Conservation (phyloP, 2,797 vertebrate species). For the Chelonia mydas region DNA sequence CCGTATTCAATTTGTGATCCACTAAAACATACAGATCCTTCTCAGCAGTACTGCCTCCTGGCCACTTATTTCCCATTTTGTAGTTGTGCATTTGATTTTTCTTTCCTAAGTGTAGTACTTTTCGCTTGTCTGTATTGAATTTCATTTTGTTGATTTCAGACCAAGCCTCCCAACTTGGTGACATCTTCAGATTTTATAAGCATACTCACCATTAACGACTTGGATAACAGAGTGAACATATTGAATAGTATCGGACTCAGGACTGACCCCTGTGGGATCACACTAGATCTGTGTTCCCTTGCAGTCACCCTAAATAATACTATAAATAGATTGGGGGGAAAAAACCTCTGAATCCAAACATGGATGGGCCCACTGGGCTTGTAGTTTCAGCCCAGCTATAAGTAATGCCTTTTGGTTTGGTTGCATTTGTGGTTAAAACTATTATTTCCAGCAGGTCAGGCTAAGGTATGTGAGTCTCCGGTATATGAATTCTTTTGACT, state of each 20-base stretch:
- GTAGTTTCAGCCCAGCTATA: not conserved
- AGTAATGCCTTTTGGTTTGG: not conserved
- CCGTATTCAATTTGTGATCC: too few relatives aligned
- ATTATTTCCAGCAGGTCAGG: not conserved
- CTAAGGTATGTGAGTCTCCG: not conserved
- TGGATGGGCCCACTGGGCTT: not conserved
- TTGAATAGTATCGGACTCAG: not conserved
- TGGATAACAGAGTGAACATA: not conserved
- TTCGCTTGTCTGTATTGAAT: not conserved
- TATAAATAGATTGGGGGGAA: not conserved
- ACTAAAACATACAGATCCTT: too few relatives aligned
- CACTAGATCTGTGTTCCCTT: not conserved
- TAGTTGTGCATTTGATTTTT: not conserved
- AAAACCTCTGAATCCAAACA: not conserved
- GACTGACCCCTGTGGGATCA: not conserved
- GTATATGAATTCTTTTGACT: not conserved
- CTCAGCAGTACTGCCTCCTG: too few relatives aligned
- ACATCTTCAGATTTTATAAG: not conserved
- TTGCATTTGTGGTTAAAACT: not conserved
- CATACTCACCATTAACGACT: not conserved
- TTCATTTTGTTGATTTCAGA: not conserved
- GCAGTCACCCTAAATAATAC: accelerated
- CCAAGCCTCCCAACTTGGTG: not conserved
- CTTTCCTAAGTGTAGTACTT: not conserved
- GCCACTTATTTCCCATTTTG: too few relatives aligned